Evolutionary conservation across 1,140 invertebrate species (phyloP).

Genomic region (Panagrolaimus sp.): DNA sequence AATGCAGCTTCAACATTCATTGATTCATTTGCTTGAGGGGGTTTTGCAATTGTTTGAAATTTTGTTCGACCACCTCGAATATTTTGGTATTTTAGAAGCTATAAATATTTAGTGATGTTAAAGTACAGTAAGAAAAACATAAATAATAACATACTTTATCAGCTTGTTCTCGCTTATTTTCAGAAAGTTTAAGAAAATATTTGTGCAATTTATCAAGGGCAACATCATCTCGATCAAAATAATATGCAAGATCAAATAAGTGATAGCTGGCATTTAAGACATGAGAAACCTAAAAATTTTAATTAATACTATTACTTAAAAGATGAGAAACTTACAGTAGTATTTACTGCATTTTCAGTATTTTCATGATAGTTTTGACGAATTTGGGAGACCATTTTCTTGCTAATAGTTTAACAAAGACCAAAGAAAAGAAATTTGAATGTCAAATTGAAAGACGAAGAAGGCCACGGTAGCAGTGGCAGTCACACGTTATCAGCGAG

Average conservation of each 20-base stretch:
- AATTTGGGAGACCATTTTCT: neutral
- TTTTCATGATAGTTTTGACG: conserved; percentile 14
- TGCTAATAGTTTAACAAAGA: too few species aligned
- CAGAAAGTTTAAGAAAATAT: conserved; percentile 70
- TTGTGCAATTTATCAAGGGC: conserved; percentile 69
- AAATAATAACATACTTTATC: conserved; percentile 61
- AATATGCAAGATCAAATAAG: conserved; percentile 75
- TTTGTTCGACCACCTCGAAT: conserved; percentile 67
- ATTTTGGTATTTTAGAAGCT: conserved; percentile 73
- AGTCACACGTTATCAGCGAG: too few species aligned
- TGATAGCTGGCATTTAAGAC: conserved; percentile 76
- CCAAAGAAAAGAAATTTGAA: too few species aligned
- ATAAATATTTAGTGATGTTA: too few species aligned
- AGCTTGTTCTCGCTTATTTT: conserved; percentile 73
- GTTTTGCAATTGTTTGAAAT: conserved; percentile 62
- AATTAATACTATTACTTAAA: neutral
- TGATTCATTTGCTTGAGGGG: conserved; percentile 66
- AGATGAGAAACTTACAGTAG: neutral
- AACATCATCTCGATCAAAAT: conserved; percentile 75
- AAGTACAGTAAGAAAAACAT: neutral
- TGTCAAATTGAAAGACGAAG: too few species aligned
- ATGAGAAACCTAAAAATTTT: conserved; percentile 71
- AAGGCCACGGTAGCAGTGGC: too few species aligned
- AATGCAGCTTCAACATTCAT: conserved; percentile 68
- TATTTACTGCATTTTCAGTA: neutral